These are phyloP conservation scores for Rhincodon typus DNA, from an alignment of 2,797 vertebrate genomes.

Conservation along the genomic window DNA sequence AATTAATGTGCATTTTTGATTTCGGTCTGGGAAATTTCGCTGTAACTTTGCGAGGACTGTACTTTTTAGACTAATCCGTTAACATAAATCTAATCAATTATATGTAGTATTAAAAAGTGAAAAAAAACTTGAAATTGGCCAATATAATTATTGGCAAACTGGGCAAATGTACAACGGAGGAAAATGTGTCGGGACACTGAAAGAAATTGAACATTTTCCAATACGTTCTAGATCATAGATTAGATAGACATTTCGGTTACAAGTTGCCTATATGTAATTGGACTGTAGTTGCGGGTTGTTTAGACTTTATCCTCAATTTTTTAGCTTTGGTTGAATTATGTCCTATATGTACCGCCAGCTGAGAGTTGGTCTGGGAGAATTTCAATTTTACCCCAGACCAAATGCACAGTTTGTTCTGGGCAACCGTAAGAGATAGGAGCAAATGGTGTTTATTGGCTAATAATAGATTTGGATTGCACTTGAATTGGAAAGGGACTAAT, in stretches of 20 bases:
- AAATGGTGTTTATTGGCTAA: background rate
- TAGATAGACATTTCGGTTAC: background rate
- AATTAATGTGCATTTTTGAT: background rate
- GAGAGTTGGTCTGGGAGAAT: background rate
- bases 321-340: background rate
- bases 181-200: background rate
- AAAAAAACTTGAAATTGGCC: background rate
- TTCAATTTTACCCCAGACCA: too few relatives aligned
- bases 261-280: background rate
- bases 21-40: background rate
- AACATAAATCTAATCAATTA: background rate
- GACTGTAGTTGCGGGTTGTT: background rate
- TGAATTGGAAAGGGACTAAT: background rate
- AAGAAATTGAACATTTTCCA: background rate
- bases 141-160: background rate
- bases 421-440: too few relatives aligned
- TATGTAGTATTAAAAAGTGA: background rate
- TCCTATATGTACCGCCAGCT: background rate
- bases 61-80: background rate
- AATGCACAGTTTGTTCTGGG: too few relatives aligned
- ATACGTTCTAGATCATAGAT: background rate
- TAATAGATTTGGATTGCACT: background rate
- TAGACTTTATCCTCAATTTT: background rate
- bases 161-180: background rate
- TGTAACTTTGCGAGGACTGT: background rate